A percentile compares a stretch with the other conserved stretches of the same genome.
Evolutionary conservation across 1,140 invertebrate genomes (phyloP).

Genomic region (Drosophila nebulosa): DNA sequence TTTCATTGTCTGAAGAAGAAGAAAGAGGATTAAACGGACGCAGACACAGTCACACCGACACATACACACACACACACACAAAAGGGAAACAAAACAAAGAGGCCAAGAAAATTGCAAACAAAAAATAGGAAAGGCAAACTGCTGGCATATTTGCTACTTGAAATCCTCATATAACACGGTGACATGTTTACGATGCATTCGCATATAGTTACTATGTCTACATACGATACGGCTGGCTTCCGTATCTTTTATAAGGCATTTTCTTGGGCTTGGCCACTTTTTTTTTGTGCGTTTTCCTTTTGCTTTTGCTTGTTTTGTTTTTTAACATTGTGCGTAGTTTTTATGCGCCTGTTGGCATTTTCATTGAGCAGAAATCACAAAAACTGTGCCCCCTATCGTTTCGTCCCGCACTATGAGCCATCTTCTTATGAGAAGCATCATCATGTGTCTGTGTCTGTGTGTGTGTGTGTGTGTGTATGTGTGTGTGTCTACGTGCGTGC

Average conservation of each 20-base stretch:
- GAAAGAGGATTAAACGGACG: slow-evolving; percentile 4
- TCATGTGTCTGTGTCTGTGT: slow-evolving; percentile 1
- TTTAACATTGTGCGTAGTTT: slow-evolving; percentile 39
- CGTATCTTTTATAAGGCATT: background rate
- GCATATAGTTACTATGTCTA: slow-evolving; percentile 13
- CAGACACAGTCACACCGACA: slow-evolving; percentile 3
- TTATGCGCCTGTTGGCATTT: slow-evolving; percentile 56
- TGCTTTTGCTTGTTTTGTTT: slow-evolving; percentile 2
- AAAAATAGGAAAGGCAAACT: slow-evolving; percentile 13
- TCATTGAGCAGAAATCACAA: slow-evolving; percentile 65
- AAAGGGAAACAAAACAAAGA: background rate
- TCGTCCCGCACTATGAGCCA: slow-evolving; percentile 29
- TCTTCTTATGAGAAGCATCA: slow-evolving; percentile 25
- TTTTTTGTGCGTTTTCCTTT: background rate
- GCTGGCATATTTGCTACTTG: slow-evolving; percentile 51
- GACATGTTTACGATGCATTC: slow-evolving; percentile 73
- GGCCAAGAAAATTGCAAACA: background rate
- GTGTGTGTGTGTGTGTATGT: slow-evolving; percentile 31
- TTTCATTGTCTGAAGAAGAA: background rate
- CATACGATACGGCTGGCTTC: background rate
- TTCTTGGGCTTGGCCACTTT: background rate
- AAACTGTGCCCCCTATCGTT: slow-evolving; percentile 29
- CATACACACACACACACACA: slow-evolving; percentile 6
- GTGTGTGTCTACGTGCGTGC: slow-evolving; percentile 40
- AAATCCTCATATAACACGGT: slow-evolving; percentile 65